Evolutionary conservation across 2,113 vertebrate genomes (phyloP).

Genomic region (Campylomormyrus numenius): DNA sequence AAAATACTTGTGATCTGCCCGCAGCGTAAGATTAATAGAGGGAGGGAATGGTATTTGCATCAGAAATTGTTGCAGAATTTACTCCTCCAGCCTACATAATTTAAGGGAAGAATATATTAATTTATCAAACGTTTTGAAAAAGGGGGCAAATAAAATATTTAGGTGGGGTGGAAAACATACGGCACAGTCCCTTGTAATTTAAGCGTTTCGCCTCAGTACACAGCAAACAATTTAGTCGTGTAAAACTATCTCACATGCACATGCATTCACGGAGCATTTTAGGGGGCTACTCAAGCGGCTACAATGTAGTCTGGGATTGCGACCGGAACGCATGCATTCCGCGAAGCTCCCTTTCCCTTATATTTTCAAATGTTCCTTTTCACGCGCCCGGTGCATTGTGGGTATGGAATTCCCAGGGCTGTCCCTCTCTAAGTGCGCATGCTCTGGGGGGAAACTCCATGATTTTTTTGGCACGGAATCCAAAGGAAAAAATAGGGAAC

Average conservation of each 20-base stretch:
- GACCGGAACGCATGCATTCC: not conserved
- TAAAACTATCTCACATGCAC: not conserved
- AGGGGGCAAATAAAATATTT: not conserved
- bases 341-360: not conserved
- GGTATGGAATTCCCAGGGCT: slow-evolving; percentile 74
- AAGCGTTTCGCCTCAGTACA: not conserved
- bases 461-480: slow-evolving; percentile 74
- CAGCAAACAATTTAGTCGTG: not conserved
- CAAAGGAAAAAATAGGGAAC: slow-evolving; percentile 56
- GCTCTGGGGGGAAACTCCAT: slow-evolving; percentile 75
- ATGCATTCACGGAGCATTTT: not conserved
- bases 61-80: not conserved
- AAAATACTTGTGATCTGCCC: not conserved
- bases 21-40: not conserved
- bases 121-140: not conserved
- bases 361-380: slow-evolving; percentile 3
- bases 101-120: not conserved
- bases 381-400: slow-evolving; percentile 61
- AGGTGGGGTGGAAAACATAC: not conserved
- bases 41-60: not conserved
- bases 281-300: not conserved
- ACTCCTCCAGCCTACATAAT: not conserved
- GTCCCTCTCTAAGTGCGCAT: slow-evolving; percentile 65
- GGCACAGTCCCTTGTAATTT: not conserved
- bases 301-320: not conserved